phyloP scores from a whole-genome alignment of 2,113 vertebrate genomes.

The Camarhynchus parvulus region DNA sequence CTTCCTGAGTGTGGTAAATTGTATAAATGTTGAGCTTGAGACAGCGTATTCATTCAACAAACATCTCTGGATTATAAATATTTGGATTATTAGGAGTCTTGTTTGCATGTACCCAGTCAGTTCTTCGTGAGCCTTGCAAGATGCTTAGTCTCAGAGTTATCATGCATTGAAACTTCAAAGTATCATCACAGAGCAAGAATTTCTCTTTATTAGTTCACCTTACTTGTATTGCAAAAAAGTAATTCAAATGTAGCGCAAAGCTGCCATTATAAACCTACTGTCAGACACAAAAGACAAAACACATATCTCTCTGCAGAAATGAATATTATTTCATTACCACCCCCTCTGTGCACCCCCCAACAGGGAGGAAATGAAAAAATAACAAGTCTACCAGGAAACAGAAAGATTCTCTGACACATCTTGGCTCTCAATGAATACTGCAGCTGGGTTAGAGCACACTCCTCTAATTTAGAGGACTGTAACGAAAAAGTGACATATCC shows the following conservation, averaged over 20 bases:
- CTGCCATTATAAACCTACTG: not conserved
- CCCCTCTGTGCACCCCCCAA: not conserved
- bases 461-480: not conserved
- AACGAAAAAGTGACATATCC: not conserved
- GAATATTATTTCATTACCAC: not conserved
- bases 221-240: not conserved
- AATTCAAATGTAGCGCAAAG: not conserved
- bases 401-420: not conserved
- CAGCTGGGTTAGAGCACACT: not conserved
- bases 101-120: not conserved
- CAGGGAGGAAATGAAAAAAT: not conserved
- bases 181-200: not conserved
- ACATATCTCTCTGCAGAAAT: not conserved
- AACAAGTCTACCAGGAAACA: not conserved
- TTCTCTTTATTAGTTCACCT: not conserved
- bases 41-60: not conserved
- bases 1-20: not conserved
- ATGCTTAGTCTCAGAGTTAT: not conserved
- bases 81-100: not conserved
- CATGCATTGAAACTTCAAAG: not conserved
- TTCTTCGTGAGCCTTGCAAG: not conserved
- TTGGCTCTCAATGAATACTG: accelerated
- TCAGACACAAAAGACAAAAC: not conserved
- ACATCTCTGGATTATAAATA: not conserved
- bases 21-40: not conserved